A percentile compares a stretch with the other conserved stretches of the same genome.
Conservation (phyloP, 2,113 vertebrate species). For the Heliornis fulica region DNA sequence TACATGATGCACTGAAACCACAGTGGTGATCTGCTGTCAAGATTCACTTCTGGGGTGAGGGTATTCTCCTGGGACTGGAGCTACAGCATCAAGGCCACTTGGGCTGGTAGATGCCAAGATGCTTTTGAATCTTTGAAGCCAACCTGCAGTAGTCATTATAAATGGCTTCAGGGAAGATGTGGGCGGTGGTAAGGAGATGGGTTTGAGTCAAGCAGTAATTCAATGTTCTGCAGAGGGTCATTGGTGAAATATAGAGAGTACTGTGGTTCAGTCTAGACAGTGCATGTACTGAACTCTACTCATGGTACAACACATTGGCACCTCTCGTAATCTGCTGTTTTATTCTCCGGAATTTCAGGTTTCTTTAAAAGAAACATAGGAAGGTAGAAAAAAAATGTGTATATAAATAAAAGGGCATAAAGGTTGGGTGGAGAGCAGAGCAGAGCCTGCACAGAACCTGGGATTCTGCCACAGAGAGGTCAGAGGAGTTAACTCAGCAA, state of each 20-base stretch:
- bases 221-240: background rate
- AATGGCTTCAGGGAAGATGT: background rate
- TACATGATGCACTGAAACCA: background rate
- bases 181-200: background rate
- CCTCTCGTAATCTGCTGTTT: background rate
- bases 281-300: background rate
- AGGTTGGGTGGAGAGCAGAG: background rate
- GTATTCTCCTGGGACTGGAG: background rate
- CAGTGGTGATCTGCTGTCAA: background rate
- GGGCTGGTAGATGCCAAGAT: background rate
- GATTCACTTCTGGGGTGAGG: background rate
- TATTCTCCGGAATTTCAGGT: background rate
- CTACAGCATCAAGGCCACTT: background rate
- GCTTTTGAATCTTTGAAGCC: background rate
- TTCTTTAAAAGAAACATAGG: background rate
- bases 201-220: background rate
- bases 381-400: background rate
- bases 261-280: background rate
- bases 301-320: background rate
- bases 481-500: background rate
- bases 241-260: background rate
- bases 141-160: background rate
- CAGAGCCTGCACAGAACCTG: background rate
- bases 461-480: background rate
- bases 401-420: background rate